Conservation (phyloP, 1,140 invertebrate genomes). For the Ladona fulva region DNA sequence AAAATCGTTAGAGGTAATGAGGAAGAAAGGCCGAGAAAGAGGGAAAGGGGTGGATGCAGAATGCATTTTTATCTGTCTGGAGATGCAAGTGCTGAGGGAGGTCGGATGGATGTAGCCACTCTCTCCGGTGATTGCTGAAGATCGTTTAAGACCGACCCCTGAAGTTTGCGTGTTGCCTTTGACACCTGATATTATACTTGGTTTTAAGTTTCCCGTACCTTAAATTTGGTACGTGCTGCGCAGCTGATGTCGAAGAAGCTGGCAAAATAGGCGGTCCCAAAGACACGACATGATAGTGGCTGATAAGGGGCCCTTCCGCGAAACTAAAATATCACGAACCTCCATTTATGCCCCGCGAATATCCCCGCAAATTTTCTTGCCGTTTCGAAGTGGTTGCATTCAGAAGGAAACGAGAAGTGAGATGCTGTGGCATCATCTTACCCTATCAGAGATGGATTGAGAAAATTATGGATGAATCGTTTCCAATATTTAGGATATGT, state of each 20-base stretch:
- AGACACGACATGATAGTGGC: not conserved
- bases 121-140: not conserved
- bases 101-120: not conserved
- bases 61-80: not conserved
- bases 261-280: not conserved
- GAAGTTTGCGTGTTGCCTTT: not conserved
- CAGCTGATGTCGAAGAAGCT: not conserved
- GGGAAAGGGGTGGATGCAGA: too few relatives aligned
- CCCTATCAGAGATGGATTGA: too few relatives aligned
- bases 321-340: too few relatives aligned
- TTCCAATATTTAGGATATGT: too few relatives aligned
- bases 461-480: too few relatives aligned
- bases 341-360: too few relatives aligned
- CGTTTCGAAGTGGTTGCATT: too few relatives aligned
- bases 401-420: too few relatives aligned
- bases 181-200: constrained; percentile 1
- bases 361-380: too few relatives aligned
- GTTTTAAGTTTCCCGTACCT: not conserved
- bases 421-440: too few relatives aligned
- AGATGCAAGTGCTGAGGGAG: not conserved
- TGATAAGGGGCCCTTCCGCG: not conserved
- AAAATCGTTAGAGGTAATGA: too few relatives aligned
- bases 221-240: not conserved
- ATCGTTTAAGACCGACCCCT: not conserved
- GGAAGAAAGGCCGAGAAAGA: too few relatives aligned